Evolutionary conservation across 2,113 vertebrate species (phyloP).

Genomic region (Rhinogobius similis): DNA sequence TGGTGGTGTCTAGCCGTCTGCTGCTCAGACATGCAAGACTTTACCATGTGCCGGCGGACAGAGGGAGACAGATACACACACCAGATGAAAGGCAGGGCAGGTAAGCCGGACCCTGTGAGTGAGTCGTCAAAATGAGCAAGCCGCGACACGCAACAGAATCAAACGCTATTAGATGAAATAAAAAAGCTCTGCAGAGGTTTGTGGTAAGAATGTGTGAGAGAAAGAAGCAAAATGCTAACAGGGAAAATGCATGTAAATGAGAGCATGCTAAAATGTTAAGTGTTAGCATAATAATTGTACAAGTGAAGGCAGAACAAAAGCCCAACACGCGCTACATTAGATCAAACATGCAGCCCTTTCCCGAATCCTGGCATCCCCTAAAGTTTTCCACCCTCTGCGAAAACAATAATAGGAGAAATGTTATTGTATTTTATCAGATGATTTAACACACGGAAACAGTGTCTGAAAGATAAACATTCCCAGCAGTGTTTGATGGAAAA

Average conservation of each 20-base stretch:
- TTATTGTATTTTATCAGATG: conserved; percentile 30
- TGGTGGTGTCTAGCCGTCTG: conserved; percentile 72
- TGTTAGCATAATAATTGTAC: background rate
- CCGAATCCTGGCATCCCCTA: conserved; percentile 7
- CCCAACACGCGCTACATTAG: conserved; percentile 35
- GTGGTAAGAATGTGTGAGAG: background rate
- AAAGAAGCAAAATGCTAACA: conserved; percentile 25
- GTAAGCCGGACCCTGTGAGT: conserved; percentile 19
- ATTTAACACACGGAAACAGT: conserved; percentile 18
- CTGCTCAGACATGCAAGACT: conserved; percentile 76
- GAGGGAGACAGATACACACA: conserved; percentile 34
- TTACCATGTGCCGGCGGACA: conserved; percentile 59
- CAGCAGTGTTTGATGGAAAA: conserved; percentile 59
- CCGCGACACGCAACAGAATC: conserved; percentile 12
- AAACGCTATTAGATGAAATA: background rate
- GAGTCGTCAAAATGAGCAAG: background rate
- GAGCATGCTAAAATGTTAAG: conserved; percentile 22
- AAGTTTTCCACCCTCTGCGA: conserved; percentile 30
- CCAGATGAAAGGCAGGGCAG: conserved; percentile 44
- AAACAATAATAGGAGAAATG: conserved; percentile 22
- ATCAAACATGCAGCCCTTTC: conserved; percentile 2
- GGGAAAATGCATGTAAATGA: conserved; percentile 31
- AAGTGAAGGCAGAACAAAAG: conserved; percentile 15
- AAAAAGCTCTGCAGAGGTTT: background rate
- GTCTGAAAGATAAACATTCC: conserved; percentile 32